A percentile compares a stretch with the other conserved stretches of the same genome.
These are phyloP conservation scores for Hippocampus comes DNA, from an alignment of 2,113 vertebrate species.

Conservation along the genomic window DNA sequence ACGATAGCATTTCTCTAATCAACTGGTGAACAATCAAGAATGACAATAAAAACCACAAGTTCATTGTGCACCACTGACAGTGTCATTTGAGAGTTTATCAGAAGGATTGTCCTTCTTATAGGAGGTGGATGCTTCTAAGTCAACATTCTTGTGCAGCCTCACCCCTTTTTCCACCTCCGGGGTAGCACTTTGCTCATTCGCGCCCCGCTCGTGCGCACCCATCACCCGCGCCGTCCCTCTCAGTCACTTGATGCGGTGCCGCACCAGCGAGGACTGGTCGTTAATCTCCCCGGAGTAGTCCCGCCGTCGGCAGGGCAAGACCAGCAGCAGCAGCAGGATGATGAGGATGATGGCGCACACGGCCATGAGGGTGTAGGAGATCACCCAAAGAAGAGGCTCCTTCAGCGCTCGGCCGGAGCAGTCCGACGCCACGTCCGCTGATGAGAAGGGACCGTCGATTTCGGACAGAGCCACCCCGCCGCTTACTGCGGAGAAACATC, in stretches of 20 bases:
- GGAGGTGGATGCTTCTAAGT: constrained; percentile 22
- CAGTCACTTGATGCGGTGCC: constrained; percentile 90
- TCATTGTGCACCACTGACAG: constrained; percentile 4
- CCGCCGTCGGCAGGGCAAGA: constrained; percentile 72
- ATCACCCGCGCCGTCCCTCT: constrained; percentile 24
- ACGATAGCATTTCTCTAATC: too few relatives aligned
- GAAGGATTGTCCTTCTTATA: constrained; percentile 40
- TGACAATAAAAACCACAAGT: constrained; percentile 1
- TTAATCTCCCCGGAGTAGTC: constrained; percentile 77
- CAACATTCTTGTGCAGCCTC: constrained; percentile 20
- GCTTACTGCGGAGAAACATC: constrained; percentile 64
- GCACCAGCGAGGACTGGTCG: constrained; percentile 90
- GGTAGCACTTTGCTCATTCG: constrained; percentile 5
- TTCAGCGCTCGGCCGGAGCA: constrained; percentile 71
- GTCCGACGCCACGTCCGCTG: constrained; percentile 77
- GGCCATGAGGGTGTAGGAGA: constrained; percentile 87
- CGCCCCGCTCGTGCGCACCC: constrained; percentile 2
- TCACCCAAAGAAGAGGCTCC: constrained; percentile 84
- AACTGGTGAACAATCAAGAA: not conserved
- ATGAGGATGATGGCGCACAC: constrained; percentile 83
- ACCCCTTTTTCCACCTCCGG: constrained; percentile 17
- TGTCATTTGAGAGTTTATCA: constrained; percentile 18
- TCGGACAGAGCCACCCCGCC: constrained; percentile 78
- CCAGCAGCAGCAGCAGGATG: constrained; percentile 77
- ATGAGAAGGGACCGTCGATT: constrained; percentile 87